Base-by-base conservation (phyloP, 2,113 vertebrate genomes). In the Nothoprocta pentlandii region DNA sequence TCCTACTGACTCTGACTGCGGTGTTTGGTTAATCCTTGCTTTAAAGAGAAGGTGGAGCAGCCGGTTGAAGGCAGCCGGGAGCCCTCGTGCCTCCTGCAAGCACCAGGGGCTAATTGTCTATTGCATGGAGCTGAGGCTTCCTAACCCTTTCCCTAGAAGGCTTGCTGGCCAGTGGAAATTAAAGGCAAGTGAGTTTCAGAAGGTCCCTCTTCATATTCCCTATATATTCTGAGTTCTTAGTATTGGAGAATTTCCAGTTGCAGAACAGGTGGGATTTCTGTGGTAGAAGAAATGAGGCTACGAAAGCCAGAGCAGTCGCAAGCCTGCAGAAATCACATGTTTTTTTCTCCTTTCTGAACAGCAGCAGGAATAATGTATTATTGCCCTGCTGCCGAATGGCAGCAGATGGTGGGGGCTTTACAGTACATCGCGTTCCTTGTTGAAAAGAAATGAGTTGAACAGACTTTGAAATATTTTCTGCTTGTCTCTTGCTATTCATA, bases 401-500 rank as follows among this genome's bases (percentile, higher is more conserved):
- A 95, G 80, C 76, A 90, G 81, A 89, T 94, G 70, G 70, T 41
- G 70, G 49, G 61, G 76, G 44, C 34, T 95, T 92, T 93, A 78
- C 62, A 92, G 26, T 68, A 59, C 70, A 78, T 53, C 85, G 54
- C 10, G 23, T 66, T 89, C 66, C 75, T 63, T 68, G 61, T 17
- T 75, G 87, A 93, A 94, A 84, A 77, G 12, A 80, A 92, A 90
- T 88, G 34, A 86, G 69, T 86, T 67, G 30, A 46, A 49, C 12
- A 67, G 75, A 14, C 66, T 92, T 80, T 39, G 82, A 85, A 80
- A 88, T 95, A 84, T 74, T 80, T 95, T 90, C 58, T 94, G 30
- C 80, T 83, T 22, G 25, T 84, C 49, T 90, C 2, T 94, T 92
- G 58, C 85, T 96, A 70, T 96, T 96, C 73, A 76, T 59, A 77